Evolutionary conservation across 2,888 invertebrate genomes (phyloP), one percentile per base, ranked within the genome.

Genomic region (Desoria tigrina): DNA sequence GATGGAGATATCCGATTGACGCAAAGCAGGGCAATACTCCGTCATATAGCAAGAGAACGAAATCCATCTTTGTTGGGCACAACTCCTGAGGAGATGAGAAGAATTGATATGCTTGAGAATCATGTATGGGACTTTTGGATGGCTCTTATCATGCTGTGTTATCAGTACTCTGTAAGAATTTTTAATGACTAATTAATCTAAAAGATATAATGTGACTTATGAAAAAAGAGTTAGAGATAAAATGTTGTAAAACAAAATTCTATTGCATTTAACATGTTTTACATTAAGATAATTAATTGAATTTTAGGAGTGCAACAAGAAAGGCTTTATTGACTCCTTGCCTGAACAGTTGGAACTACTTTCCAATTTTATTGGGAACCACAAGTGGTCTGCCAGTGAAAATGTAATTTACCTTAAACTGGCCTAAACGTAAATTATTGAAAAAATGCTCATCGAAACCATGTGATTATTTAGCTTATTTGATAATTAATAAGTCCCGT

Each of bases 1-100:
- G 81, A 81, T 74, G 81, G 79, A 0, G 69, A 70, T 14, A 72
- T 79, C 2, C 80, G 79, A 64, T 71, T 82, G 26, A 80, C 81
- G 2, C 81, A 82, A 74, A 80, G 80, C 64, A 79, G 79, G 71
- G 79, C 81, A 23, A 81, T 82, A 54, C 66, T 81, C 45, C 78
- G 80, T 21, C 77, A 81, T 69, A 78, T 82, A 60, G 81, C 80
- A 18, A 73, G 81, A 11, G 81, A 82, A 67, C 78, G 81, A 69
- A 77, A 80, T 62, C 65, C 65, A 0, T 23, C 53, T 2, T 72
- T 83, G 37, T 77, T 80, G 78, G 81, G 81, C n/a, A 77, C 74
- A 26, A 78, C 78, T 6, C 78, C 77, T 45, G 72, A 76, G 42
- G 81, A 82, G 42, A 75, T 74, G 42, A 75, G 77, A 1, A 66